Percentiles rank a stretch among this genome's conserved stretches.
Evolutionary conservation across 1,140 invertebrate genomes (phyloP).

Genomic region (Pemphigus obesinymphae): DNA sequence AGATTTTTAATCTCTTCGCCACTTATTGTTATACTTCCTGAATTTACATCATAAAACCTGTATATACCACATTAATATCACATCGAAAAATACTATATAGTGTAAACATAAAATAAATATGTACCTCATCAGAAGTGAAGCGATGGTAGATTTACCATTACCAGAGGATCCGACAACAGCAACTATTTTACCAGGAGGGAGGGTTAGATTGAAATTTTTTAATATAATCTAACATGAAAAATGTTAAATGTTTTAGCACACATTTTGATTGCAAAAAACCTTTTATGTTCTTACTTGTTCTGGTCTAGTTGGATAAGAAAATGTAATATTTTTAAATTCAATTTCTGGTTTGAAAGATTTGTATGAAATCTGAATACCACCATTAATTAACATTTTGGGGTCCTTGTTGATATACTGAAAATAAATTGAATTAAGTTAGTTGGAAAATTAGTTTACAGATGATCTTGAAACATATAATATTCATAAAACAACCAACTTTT

Average conservation of each 20-base stretch:
- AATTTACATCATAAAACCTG: conserved; percentile 80
- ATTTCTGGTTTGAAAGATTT: conserved; percentile 75
- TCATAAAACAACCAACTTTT: too few species aligned
- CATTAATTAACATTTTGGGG: conserved; percentile 62
- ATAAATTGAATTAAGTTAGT: not conserved
- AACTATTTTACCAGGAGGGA: conserved; percentile 81
- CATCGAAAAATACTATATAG: not conserved
- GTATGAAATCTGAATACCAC: conserved; percentile 68
- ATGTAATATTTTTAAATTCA: conserved; percentile 76
- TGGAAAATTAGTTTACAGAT: not conserved
- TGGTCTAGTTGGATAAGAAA: conserved; percentile 80
- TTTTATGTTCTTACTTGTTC: conserved; percentile 65
- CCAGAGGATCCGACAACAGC: conserved; percentile 87
- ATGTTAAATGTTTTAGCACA: not conserved
- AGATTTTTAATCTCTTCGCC: conserved; percentile 68
- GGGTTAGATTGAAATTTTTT: conserved; percentile 71
- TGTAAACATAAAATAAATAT: not conserved
- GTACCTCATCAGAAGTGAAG: conserved; percentile 74
- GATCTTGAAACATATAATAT: too few species aligned
- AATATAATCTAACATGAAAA: conserved; percentile 61
- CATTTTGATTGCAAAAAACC: not conserved
- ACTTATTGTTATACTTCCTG: conserved; percentile 73
- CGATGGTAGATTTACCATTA: conserved; percentile 88
- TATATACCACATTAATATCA: conserved; percentile 46
- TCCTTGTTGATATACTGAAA: conserved; percentile 72